Conservation (phyloP, 1,140 invertebrate species). For the Pachyrhynchus sulphureomaculatus region DNA sequence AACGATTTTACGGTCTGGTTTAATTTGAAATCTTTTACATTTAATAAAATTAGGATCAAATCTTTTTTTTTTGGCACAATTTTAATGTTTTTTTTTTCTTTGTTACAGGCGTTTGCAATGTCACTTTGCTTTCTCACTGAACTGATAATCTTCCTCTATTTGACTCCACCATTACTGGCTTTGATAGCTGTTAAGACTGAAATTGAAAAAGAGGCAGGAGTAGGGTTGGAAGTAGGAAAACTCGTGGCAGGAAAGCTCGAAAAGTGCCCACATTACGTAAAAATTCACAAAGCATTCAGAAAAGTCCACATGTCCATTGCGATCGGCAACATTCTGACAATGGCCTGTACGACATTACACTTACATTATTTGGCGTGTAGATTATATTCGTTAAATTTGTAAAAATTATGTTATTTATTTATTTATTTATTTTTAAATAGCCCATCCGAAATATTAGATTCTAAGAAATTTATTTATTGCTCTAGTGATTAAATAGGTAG, state of each 20-base stretch:
- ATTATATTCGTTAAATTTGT: constrained; percentile 31
- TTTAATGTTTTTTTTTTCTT: constrained; percentile 33
- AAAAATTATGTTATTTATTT: constrained; percentile 26
- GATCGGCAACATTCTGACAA: constrained; percentile 70
- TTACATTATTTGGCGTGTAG: constrained; percentile 68
- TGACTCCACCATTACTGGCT: constrained; percentile 65
- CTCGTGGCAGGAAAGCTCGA: constrained; percentile 64
- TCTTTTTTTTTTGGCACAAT: background rate
- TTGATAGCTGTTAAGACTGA: constrained; percentile 68
- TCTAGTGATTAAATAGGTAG: background rate
- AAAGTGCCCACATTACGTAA: constrained; percentile 70
- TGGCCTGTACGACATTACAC: constrained; percentile 70
- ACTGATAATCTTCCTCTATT: constrained; percentile 65
- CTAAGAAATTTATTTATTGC: constrained; percentile 22
- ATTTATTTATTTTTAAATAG: constrained; percentile 26
- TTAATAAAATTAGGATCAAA: too few relatives aligned
- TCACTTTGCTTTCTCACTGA: constrained; percentile 69
- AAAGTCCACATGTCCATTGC: constrained; percentile 68
- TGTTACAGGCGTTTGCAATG: constrained; percentile 64
- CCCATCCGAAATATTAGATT: constrained; percentile 23
- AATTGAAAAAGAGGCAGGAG: constrained; percentile 68
- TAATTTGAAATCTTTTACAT: too few relatives aligned
- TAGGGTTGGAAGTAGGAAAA: constrained; percentile 70
- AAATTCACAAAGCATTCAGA: constrained; percentile 67
- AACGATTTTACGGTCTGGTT: too few relatives aligned